These are phyloP conservation scores for Mugil cephalus DNA, from an alignment of 2,113 vertebrate genomes.

Conservation along the genomic window DNA sequence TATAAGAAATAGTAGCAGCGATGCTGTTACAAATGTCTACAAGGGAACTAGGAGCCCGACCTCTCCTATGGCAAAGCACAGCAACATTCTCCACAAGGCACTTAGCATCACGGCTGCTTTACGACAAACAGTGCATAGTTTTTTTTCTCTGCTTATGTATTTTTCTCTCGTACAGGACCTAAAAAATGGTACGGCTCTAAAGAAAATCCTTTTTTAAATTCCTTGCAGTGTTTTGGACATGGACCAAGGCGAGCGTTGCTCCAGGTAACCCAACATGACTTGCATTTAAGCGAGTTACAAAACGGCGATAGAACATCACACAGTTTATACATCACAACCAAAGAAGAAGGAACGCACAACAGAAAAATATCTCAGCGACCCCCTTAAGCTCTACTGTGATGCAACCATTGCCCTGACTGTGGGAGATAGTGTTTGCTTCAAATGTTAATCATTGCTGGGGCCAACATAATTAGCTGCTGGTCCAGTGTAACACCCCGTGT, in stretches of 20 bases:
- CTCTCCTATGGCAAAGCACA: too few species aligned
- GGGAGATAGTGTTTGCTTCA: constrained; percentile 59
- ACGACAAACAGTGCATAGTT: too few species aligned
- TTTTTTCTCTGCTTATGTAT: neutral
- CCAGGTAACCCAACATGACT: constrained; percentile 12
- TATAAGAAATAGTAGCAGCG: too few species aligned
- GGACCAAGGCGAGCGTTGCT: constrained; percentile 8
- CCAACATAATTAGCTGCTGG: constrained; percentile 73
- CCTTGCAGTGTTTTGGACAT: constrained; percentile 24
- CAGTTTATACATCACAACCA: constrained; percentile 6
- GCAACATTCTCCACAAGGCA: neutral
- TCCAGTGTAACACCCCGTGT: constrained; percentile 67
- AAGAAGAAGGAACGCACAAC: constrained; percentile 11
- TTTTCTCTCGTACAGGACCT: neutral
- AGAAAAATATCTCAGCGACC: constrained; percentile 3
- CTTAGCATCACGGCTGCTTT: neutral
- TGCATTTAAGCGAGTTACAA: constrained; percentile 40
- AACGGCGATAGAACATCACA: constrained; percentile 2
- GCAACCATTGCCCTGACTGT: constrained; percentile 49
- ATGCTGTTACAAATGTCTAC: too few species aligned
- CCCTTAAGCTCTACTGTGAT: constrained; percentile 49
- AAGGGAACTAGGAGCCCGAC: too few species aligned
- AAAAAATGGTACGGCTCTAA: constrained; percentile 21
- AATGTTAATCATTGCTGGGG: constrained; percentile 71
- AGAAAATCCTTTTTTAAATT: constrained; percentile 46